Percentiles rank a stretch among this genome's conserved stretches.
phyloP scores from a whole-genome alignment of 2,113 vertebrate genomes.

The Tragelaphus imberbis region DNA sequence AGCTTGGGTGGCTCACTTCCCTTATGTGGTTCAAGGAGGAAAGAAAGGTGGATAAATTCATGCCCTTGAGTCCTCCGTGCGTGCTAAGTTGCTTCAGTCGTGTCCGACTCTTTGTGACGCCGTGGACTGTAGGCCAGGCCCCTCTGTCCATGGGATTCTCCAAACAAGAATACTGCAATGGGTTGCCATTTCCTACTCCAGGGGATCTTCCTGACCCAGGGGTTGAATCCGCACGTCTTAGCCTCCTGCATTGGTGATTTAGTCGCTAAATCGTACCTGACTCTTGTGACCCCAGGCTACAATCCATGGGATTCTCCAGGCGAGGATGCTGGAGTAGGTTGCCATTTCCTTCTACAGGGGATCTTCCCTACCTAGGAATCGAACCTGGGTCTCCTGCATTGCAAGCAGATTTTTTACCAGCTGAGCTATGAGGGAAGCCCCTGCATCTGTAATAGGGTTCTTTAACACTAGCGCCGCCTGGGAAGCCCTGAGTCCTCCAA shows the following conservation, averaged over 20 bases:
- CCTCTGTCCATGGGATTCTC: neutral
- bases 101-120: neutral
- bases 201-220: neutral
- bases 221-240: fast-evolving
- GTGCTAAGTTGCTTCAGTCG: neutral
- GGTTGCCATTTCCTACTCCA: neutral
- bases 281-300: neutral
- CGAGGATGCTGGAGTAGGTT: neutral
- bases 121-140: neutral
- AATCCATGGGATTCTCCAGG: neutral
- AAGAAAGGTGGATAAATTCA: neutral
- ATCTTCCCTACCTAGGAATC: neutral
- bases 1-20: neutral
- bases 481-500: neutral
- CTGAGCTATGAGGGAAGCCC: neutral
- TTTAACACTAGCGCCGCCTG: neutral
- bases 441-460: neutral
- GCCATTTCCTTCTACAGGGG: neutral
- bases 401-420: neutral
- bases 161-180: neutral
- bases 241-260: neutral
- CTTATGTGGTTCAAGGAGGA: neutral
- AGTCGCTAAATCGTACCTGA: neutral
- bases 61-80: neutral
- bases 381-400: neutral